Base-by-base conservation (phyloP, 92 coral and sea anemone species). In the Zoanthus gigantus region DNA sequence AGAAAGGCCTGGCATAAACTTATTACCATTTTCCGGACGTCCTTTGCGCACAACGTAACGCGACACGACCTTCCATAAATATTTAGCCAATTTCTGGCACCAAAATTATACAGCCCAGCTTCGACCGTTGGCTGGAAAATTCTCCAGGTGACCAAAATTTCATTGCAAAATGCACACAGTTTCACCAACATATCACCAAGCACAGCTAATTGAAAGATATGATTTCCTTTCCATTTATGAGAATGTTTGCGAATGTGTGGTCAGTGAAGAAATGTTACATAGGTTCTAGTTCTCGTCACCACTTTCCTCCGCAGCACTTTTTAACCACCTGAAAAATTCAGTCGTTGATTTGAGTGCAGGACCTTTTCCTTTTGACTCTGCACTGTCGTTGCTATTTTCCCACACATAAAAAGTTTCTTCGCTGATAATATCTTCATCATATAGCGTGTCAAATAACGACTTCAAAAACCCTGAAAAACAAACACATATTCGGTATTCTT, bases 291-390 rank as follows among this genome's bases (percentile, higher is more conserved):
- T 88, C 11, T 90, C 94, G 2, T 94, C 96, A 61, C 88, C 75
- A 31, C 88, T 87, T 80, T 96, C 98, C 78, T 93, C 98, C 17
- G 91, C 63, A 12, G 98, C 98, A 60, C 93, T 87, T 69, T 85
- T 82, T 9, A 96, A 93, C 98, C 98, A 96, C 47, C 94, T 92
- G 75, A 96, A 96, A 79, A 96, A 96, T 37, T 92, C 93, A 0
- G 79, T 34, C 7, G 98, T 93, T 14, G 94, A 93, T 17, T 83
- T 86, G 13, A 85, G 47, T 0, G 98, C 96, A 30, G 92, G 88
- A 13, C 96, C 98, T 71, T 93, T 96, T 54, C 96, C 98, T 85
- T 82, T 94, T 18, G 88, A 84, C 47, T 94, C 94, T 11, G 54
- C 56, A 9, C 94, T 86, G 67, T 81, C 84, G 1, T 81, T 82